phyloP scores from a whole-genome alignment of 2,888 invertebrate species.

The Yponomeuta cagnagella region DNA sequence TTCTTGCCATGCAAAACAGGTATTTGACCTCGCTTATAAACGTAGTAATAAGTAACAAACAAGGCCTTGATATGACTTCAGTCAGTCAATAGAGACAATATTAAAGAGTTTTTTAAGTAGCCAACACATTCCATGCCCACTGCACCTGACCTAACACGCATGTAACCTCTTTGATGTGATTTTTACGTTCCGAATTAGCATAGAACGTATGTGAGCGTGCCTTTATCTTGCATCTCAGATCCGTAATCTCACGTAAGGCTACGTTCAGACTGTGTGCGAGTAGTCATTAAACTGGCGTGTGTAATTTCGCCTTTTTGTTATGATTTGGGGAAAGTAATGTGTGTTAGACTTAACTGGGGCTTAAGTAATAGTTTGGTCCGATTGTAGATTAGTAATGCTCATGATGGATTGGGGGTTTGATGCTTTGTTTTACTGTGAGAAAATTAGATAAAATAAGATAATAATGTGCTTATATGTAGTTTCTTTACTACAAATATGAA shows the following conservation, averaged over 20 bases:
- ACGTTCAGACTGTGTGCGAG: conserved; percentile 12
- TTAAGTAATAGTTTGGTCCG: conserved; percentile 11
- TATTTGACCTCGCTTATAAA: no score
- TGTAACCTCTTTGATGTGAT: conserved; percentile 13
- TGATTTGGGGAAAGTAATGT: conserved; percentile 8
- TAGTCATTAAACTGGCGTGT: conserved; percentile 29
- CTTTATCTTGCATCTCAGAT: conserved; percentile 22
- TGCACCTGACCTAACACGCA: conserved; percentile 11
- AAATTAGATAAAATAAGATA: no score
- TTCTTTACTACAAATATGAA: no score
- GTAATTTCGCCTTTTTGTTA: conserved; percentile 18
- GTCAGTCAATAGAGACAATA: background rate
- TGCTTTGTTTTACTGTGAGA: background rate
- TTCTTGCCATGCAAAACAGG: no score
- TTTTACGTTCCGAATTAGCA: conserved; percentile 25
- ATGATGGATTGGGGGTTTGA: background rate
- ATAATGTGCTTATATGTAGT: no score
- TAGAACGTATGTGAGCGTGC: conserved; percentile 26
- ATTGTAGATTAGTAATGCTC: background rate
- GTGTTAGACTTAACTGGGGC: conserved; percentile 2
- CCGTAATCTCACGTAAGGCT: conserved; percentile 12
- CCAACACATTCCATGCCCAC: background rate
- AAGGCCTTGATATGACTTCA: no score
- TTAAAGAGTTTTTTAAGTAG: background rate
- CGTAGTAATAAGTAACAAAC: no score